These are phyloP conservation scores for Busseola fusca DNA, from an alignment of 2,888 invertebrate genomes.

Conservation along the genomic window DNA sequence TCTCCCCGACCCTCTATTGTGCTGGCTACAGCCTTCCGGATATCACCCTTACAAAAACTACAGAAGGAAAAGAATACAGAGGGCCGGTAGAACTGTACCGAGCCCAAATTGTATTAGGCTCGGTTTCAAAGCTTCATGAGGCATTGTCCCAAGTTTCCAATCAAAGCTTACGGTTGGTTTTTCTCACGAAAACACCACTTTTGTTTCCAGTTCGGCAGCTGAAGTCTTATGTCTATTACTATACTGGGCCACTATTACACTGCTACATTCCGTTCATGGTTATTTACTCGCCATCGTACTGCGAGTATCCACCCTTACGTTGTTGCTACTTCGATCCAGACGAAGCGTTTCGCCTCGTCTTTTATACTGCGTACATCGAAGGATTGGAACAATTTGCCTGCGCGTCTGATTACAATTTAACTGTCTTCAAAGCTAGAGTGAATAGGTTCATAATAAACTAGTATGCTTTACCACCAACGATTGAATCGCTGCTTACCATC, in stretches of 20 bases:
- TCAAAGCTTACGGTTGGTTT: slow-evolving; percentile 33
- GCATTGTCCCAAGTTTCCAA: slow-evolving; percentile 36
- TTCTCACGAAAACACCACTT: slow-evolving; percentile 23
- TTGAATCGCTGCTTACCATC: too few relatives aligned
- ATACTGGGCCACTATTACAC: neutral
- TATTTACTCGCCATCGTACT: too few relatives aligned
- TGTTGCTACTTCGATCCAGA: too few relatives aligned
- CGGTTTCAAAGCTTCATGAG: slow-evolving; percentile 14
- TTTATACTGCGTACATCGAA: too few relatives aligned
- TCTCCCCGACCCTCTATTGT: neutral
- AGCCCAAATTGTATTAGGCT: slow-evolving; percentile 27
- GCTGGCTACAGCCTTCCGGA: neutral
- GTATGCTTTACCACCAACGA: too few relatives aligned
- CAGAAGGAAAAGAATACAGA: neutral
- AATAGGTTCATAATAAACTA: too few relatives aligned
- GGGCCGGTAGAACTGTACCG: neutral
- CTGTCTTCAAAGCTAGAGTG: too few relatives aligned
- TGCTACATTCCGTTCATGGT: neutral
- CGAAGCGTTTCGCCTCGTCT: too few relatives aligned
- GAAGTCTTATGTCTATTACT: neutral
- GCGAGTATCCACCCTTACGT: too few relatives aligned
- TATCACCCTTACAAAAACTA: neutral
- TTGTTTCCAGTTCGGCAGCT: slow-evolving; percentile 3
- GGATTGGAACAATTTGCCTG: too few relatives aligned
- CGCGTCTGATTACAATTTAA: too few relatives aligned